Evolutionary conservation across 1,140 invertebrate genomes (phyloP), one percentile per base, ranked within the genome.

Genomic region (Ooceraea biroi): DNA sequence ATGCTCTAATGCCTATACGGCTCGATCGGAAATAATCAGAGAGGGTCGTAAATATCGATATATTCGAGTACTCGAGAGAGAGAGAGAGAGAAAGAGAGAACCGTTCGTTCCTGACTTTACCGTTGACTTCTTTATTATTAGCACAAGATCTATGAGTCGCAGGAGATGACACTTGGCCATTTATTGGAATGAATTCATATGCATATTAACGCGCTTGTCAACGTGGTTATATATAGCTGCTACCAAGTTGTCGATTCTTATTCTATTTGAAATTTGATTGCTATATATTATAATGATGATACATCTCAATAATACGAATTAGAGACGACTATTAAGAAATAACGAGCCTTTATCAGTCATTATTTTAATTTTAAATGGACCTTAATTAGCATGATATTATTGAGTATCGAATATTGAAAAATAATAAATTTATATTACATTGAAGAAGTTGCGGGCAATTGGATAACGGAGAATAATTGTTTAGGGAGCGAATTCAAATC

Each of bases 41-140:
- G 61, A 66, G 74, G 30, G 2, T 55, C 74, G 46, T 77, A 77
- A 77, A 66, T 77, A 77, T 66, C 60, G 46, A 52, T 77, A 52
- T 77, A 77, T 77, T 77, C 30, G 60, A 66, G 61, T 52, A 76
- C 3, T 25, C 25, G n/a, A 22, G 36, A 73, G 14, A 48, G 46
- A 72, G 22, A n/a, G n/a, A n/a, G n/a, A n/a, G n/a, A n/a, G n/a
- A n/a, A n/a, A 63, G 44, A 65, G 58, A 65, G 58, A 52, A 41
- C 27, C 19, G 60, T 65, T 65, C 46, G 60, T 66, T 66, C 58
- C 65, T 27, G 46, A 44, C 74, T 77, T 77, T 77, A 77, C 60
- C 46, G 61, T 77, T 77, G 74, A 77, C 74, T 77, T 77, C 60
- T 77, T 77, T 77, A 77, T 77, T 77, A 77, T 77, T 77, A 19